Base-by-base conservation (phyloP, 2,888 invertebrate genomes). In the Cerastoderma edule region DNA sequence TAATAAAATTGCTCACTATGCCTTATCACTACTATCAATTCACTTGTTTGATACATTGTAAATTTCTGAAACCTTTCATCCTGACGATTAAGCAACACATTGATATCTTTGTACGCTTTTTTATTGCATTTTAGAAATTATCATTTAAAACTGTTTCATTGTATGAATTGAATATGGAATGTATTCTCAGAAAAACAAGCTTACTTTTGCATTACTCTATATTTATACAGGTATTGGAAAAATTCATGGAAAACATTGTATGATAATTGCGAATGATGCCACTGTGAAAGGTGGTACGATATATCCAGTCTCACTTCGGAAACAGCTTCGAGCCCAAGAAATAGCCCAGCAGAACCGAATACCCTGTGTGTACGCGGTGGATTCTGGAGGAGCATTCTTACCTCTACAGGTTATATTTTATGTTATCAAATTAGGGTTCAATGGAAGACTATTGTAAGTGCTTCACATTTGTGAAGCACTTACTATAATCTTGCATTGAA, bases 211-310 rank as follows among this genome's bases (percentile, higher is more conserved):
- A 16, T 28, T 1, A 6, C 66, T 64, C 16, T 48, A 24, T 22
- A 73, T 24, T 69, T 56, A 86, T 87, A 24, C 76, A 93, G 93
- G 92, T 32, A 92, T 94, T 75, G 93, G 93, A 3, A 89, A 89
- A 76, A 89, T 94, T 19, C 85, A 89, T 81, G 93, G 92, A 19
- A 87, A 88, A 5, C 90, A 91, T 75, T 93, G 93, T 75, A 83
- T 94, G 85, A 87, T 94, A 6, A 78, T 91, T 39, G 93, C 93
- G 10, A 93, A 92, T 88, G 94, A 94, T 90, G 94, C 93, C 0
- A 93, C 94, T 27, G 93, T 94, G 1, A 94, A 94, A 86, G 94
- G 93, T 4, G 94, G 94, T 8, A 92, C 94, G 8, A 90, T 93
- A 30, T 94, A 90, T 87, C 94, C 94, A 2, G 92, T 94, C 5